These are phyloP conservation scores for Aratinga solstitialis DNA, from an alignment of 2,797 vertebrate genomes.

Conservation along the genomic window DNA sequence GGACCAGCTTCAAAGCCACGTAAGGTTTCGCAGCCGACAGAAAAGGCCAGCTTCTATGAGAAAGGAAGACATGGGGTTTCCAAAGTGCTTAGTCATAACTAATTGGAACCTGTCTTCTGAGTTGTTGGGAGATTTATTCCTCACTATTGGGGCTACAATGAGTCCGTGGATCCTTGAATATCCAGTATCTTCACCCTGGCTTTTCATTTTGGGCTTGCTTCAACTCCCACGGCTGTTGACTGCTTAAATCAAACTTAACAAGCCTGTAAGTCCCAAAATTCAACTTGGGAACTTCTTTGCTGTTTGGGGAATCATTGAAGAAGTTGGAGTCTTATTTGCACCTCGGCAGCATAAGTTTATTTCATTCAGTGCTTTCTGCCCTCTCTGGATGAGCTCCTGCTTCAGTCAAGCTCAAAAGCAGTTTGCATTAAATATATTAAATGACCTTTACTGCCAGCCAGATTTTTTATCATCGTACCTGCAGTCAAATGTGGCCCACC, in stretches of 20 bases:
- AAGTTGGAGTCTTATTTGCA: constrained; percentile 72
- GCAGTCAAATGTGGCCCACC: neutral
- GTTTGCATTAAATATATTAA: neutral
- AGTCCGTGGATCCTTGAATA: constrained; percentile 82
- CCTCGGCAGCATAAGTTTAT: neutral
- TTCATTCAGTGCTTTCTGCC: neutral
- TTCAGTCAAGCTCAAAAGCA: neutral
- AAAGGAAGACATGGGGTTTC: neutral
- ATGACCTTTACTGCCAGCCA: neutral
- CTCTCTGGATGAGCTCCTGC: neutral
- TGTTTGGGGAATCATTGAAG: constrained; percentile 81
- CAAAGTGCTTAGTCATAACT: neutral
- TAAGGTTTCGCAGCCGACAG: neutral
- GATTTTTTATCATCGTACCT: neutral
- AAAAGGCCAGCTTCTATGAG: neutral
- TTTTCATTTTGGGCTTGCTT: constrained; percentile 88
- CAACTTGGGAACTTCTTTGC: constrained; percentile 83
- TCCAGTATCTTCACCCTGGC: constrained; percentile 87
- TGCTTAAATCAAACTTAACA: constrained; percentile 77
- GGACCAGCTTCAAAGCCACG: neutral
- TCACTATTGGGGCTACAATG: constrained; percentile 75
- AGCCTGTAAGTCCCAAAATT: constrained; percentile 63
- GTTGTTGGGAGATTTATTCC: constrained; percentile 67
- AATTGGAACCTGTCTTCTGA: neutral
- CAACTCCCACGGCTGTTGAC: constrained; percentile 80